Evolutionary conservation across 1,140 invertebrate species (phyloP).

Genomic region (Drosophila auraria): DNA sequence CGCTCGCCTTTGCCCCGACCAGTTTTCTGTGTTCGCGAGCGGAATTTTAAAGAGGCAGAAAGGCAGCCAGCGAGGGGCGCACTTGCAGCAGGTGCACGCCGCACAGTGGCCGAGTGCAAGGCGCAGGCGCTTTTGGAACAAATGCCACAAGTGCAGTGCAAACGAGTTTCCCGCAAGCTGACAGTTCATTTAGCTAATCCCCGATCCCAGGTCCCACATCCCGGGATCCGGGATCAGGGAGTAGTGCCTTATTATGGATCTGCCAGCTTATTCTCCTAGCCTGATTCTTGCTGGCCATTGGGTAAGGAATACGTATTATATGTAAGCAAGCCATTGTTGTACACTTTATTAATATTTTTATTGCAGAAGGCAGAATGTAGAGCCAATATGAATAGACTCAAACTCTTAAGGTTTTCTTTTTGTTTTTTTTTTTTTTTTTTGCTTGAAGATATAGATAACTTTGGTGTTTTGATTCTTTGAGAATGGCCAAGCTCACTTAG

Average conservation of each 20-base stretch:
- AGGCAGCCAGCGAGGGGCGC: constrained; percentile 21
- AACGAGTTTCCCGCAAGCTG: constrained; percentile 56
- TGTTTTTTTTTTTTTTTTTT: no score
- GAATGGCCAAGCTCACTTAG: no score
- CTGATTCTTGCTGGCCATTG: neutral
- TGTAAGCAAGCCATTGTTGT: neutral
- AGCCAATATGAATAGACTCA: no score
- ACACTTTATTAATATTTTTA: neutral
- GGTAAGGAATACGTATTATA: no score
- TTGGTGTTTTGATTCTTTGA: no score
- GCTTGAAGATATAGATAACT: no score
- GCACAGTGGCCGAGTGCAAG: constrained; percentile 27
- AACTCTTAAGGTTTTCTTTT: no score
- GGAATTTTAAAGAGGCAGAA: constrained; percentile 70
- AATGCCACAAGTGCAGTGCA: constrained; percentile 64
- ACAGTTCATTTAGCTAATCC: constrained; percentile 67
- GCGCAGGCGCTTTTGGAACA: constrained; percentile 70
- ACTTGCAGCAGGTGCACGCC: constrained; percentile 60
- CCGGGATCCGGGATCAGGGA: constrained; percentile 10
- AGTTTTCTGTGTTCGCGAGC: constrained; percentile 70
- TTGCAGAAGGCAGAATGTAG: neutral
- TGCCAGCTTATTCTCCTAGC: neutral
- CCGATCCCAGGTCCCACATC: constrained; percentile 8
- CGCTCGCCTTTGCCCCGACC: constrained; percentile 51
- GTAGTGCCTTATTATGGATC: constrained; percentile 15